Base-by-base conservation (phyloP, 1,140 invertebrate genomes). In the Formica exsecta region DNA sequence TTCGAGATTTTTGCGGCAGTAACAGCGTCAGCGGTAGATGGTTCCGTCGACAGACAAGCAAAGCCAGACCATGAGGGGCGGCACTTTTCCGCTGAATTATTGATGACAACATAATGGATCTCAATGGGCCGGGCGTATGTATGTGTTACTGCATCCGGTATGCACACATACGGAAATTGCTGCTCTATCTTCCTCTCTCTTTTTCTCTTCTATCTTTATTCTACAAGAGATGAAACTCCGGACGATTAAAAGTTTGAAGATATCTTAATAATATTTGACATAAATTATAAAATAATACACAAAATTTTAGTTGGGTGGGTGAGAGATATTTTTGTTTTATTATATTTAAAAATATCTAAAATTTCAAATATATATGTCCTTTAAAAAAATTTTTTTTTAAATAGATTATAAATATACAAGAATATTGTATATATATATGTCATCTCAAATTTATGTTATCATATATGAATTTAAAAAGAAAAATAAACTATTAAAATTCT, bases 81-180 rank as follows among this genome's bases (percentile, higher is more conserved):
- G 90, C 86, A 87, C 68, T 89, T 86, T 89, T 89, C 11, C 71
- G 44, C 62, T 92, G 89, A 92, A 92, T 92, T 89, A 91, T 92
- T 90, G 89, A 92, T 91, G 90, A 62, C 89, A 83, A 87, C 85
- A 86, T 92, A 92, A 92, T 91, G 90, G 90, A 90, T 88, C 86
- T 91, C 44, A 89, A 89, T 76, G 65, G 29, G 68, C 36, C 25
- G 22, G 11, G 48, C 44, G 3, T 68, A 79, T 75, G 73, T 62
- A 7, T 80, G 57, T 38, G 16, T 65, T 73, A 80, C 61, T 85
- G 57, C 75, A 86, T 90, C 71, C 38, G 51, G 57, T 84, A 88
- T 89, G 79, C 88, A 85, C 74, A 68, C 66, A 54, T 41, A 70
- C 54, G 29, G 48, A 79, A 87, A 77, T 44, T 64, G 11, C 32